Evolutionary conservation across 2,888 invertebrate species (phyloP), one percentile per base, ranked within the genome.

Genomic region (Orthosia cruda): DNA sequence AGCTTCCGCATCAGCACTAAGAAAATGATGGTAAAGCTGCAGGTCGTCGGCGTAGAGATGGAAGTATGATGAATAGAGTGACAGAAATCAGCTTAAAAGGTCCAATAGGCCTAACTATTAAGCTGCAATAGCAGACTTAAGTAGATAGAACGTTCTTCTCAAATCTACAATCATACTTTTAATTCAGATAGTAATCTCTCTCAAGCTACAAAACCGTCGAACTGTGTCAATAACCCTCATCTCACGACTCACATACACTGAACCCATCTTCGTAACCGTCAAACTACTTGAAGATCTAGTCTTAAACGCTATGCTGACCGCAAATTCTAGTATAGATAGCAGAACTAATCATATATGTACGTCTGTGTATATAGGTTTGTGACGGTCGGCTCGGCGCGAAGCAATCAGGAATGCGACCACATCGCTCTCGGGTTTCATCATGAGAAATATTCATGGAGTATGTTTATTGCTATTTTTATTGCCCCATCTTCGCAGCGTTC

Each of bases 401-500:
- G 84, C 81, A 69, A 82, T 74, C 76, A 78, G 85, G 87, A 88
- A 89, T 89, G 89, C 86, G 83, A 88, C 91, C 91, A 76, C 91
- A 89, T 47, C 58, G 65, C 69, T 76, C 84, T 91, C 88, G 64
- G 78, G 88, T 91, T 90, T 86, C 89, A 85, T 85, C 78, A 72
- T 68, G 74, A 65, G 79, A 70, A 55, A 81, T 83, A 83, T 85
- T 84, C 81, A 67, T 61, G 52, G 67, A 70, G 68, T 73, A 80
- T 69, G 80, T 78, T 79, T 85, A 85, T 85, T 82, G 74, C 71
- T 64, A 71, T 85, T 85, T 81, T 77, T 80, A 87, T 79, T 71
- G 49, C 75, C 59, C 50, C 50, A 52, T 77, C 54, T 67, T 83
- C 61, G 23, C 49, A 26, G 18, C 50, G 63, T 58, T 50, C 50